Base-by-base conservation (phyloP, 2,888 invertebrate species). In the Ochropleura plecta region DNA sequence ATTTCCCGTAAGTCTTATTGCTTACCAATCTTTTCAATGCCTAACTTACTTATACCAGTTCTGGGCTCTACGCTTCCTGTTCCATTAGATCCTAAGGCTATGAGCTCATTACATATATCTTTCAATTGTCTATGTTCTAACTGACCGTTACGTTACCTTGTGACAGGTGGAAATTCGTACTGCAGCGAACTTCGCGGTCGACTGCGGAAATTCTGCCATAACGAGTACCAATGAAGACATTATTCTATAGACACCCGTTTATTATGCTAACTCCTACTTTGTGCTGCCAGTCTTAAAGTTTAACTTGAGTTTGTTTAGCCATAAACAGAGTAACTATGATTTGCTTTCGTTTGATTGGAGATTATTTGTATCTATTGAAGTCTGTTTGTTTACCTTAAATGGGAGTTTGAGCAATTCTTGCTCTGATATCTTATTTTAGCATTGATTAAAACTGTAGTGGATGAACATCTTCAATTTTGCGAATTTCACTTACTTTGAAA, bases 151-250 rank as follows among this genome's bases (percentile, higher is more conserved):
- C 77, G 51, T 3, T 74, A 59, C 65, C 10, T 48, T 83, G 73
- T 83, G 63, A 80, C 48, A 67, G 69, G 71, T 55, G 64, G 70
- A 62, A 72, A 72, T 76, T 76, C 59, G 53, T 79, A 82, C 69
- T 75, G 68, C 72, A 62, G 75, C 76, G 9, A 82, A 79, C 81
- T 85, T 86, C 82, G 85, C 82, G 88, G 79, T 87, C 60, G 75
- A 63, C 77, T 84, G 83, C 72, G 64, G 77, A 85, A 84, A 77
- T 79, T 76, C 75, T 67, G 65, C 83, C 78, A 78, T 80, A 79
- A 81, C 78, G 72, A 78, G 81, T 78, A 81, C 76, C 81, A 86
- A 89, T 88, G 77, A 87, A 90, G 88, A 85, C 86, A 84, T 89
- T 87, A 88, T 76, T 74, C 78, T 75, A 76, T 72, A 49, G 80